These are phyloP conservation scores for Scolopax bukidnonensis DNA, from an alignment of 2,797 vertebrate species.

Conservation along the genomic window DNA sequence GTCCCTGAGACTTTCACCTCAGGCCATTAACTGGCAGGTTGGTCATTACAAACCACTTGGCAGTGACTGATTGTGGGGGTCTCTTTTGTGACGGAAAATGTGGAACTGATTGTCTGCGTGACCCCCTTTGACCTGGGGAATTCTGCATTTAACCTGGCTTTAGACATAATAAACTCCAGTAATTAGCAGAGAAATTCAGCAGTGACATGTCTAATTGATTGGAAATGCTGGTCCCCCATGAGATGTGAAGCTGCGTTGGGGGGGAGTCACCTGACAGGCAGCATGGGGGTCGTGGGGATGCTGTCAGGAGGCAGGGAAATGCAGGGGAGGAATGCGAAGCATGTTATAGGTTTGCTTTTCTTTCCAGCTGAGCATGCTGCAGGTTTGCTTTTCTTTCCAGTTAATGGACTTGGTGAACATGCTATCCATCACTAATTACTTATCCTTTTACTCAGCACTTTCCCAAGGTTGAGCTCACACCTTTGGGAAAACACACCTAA, in stretches of 20 bases:
- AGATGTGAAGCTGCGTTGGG: rapidly evolving
- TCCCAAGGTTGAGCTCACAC: constrained; percentile 43
- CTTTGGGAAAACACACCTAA: constrained; percentile 21
- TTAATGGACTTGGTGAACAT: constrained; percentile 24
- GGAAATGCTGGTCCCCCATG: constrained; percentile 18
- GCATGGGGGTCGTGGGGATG: not conserved
- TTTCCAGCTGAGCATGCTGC: constrained; percentile 29
- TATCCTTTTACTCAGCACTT: constrained; percentile 47
- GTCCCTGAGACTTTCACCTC: not conserved
- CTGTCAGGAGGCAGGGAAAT: constrained; percentile 11
- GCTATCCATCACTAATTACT: constrained; percentile 64
- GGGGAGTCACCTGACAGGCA: not conserved
- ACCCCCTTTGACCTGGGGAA: constrained; percentile 73
- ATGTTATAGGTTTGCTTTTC: constrained; percentile 49
- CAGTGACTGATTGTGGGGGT: constrained; percentile 74
- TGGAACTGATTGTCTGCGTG: constrained; percentile 69
- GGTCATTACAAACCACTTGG: constrained; percentile 70
- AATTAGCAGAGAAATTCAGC: constrained; percentile 64
- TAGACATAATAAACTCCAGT: constrained; percentile 75
- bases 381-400: constrained; percentile 62
- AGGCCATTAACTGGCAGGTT: constrained; percentile 62
- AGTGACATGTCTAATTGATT: constrained; percentile 66
- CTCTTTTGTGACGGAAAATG: constrained; percentile 46
- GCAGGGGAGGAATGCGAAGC: constrained; percentile 32
- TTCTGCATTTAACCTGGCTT: constrained; percentile 76